phyloP scores from a whole-genome alignment of 2,888 invertebrate species.

The Gymnosoma rotundatum region DNA sequence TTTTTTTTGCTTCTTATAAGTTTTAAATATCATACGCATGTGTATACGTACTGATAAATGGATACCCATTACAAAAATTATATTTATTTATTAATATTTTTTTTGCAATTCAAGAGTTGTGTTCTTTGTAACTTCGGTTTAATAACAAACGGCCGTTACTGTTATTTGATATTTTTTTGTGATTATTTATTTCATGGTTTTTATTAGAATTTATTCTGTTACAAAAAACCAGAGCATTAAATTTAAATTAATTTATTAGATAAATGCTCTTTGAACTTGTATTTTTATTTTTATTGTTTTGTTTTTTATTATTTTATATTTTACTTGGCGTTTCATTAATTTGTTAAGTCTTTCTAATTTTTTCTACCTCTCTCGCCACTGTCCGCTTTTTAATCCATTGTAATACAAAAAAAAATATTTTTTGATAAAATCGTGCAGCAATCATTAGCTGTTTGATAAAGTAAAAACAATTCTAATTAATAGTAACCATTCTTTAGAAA shows the following conservation, averaged over 20 bases:
- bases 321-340: constrained; percentile 37
- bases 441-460: constrained; percentile 25
- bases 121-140: no score
- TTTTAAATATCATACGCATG: no score
- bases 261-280: constrained; percentile 52
- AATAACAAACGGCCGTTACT: no score
- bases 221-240: not conserved
- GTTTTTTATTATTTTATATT: not conserved
- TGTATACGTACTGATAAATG: no score
- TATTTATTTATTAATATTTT: no score
- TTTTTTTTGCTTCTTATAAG: no score
- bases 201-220: not conserved
- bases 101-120: no score
- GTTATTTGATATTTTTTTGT: not conserved
- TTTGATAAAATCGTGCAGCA: constrained; percentile 28
- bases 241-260: constrained; percentile 51
- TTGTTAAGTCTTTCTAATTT: constrained; percentile 12
- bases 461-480: constrained; percentile 5
- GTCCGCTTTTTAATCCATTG: not conserved
- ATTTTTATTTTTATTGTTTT: constrained; percentile 28
- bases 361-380: not conserved
- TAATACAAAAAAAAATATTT: not conserved
- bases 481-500: constrained; percentile 12
- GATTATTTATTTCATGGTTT: not conserved
- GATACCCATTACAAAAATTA: no score